Evolutionary conservation across 2,113 vertebrate genomes (phyloP).

Genomic region (Hiodon tergisus): DNA sequence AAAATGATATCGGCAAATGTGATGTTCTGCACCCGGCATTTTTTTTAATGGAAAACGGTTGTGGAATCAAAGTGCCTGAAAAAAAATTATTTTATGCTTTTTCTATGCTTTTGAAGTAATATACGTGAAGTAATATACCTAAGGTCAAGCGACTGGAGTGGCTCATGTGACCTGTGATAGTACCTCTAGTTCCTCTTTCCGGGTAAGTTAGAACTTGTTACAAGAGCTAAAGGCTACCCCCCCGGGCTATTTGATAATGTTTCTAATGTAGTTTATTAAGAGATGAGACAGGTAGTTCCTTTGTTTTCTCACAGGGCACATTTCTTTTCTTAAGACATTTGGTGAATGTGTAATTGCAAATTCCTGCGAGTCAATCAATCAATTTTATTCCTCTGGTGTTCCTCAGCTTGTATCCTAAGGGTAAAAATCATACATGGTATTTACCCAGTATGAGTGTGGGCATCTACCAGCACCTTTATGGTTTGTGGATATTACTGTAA

Average conservation of each 20-base stretch:
- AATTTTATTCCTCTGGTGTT: not conserved
- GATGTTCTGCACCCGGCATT: too few species aligned
- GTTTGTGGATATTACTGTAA: conserved; percentile 32
- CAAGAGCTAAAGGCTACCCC: too few species aligned
- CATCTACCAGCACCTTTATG: not conserved
- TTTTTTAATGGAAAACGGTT: not conserved
- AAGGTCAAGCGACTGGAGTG: too few species aligned
- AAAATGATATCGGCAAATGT: too few species aligned
- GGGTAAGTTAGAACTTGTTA: too few species aligned
- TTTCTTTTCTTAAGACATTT: not conserved
- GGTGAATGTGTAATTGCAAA: not conserved
- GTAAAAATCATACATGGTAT: conserved; percentile 5
- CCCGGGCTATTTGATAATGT: too few species aligned
- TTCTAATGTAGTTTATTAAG: too few species aligned
- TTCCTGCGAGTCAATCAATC: conserved; percentile 11
- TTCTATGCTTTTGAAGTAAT: too few species aligned
- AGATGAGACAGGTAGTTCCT: not conserved
- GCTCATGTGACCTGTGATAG: too few species aligned
- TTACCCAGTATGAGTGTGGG: conserved; percentile 22
- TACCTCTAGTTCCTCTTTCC: too few species aligned
- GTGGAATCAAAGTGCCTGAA: not conserved
- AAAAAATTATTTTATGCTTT: too few species aligned
- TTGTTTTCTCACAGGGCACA: not conserved
- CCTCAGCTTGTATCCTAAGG: conserved; percentile 1
- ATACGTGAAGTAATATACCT: too few species aligned